Base-by-base conservation (phyloP, 1,140 invertebrate genomes). In the Neelides sp. region DNA sequence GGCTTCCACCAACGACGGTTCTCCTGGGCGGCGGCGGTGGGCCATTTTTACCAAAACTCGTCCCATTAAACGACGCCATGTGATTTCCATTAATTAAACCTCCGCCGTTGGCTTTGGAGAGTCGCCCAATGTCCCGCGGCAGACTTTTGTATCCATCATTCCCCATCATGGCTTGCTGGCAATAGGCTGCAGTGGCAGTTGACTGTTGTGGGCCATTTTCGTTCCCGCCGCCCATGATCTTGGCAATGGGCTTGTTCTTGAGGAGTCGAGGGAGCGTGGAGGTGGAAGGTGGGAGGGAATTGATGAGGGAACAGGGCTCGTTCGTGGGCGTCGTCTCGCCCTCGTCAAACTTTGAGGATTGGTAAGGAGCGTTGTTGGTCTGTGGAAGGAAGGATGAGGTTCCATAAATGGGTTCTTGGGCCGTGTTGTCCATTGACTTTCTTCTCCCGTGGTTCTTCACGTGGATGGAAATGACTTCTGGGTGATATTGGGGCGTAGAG, bases 401-500 rank as follows among this genome's bases (percentile, higher is more conserved):
- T 4, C 62, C 58, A 49, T 64, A 64, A 44, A 64, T 64, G 13
- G 62, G 62, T 39, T 64, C 63, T 37, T 62, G 58, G 34, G 30
- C 44, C 23, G 56, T 44, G 41, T 58, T 62, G 34, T 61, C 61
- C 34, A 59, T 42, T 19, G 63, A 50, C 60, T 64, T 59, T 32
- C 60, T 58, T 37, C 58, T 48, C 13, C 55, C 59, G 22, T 63
- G 58, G 40, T 66, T 55, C 55, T 67, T 67, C 7, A 71, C 69
- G 48, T 70, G 67, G 26, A 71, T 69, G 20, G 70, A 67, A 17
- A 72, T 65, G 0, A 71, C 64, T 56, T 70, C 69, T 4, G 70
- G 67, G 17, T 64, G 56, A 51, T 64, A 65, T 44, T 64, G 60
- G 24, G 56, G 56, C 28, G 17, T 3, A 34, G 35, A 34, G 5